Evolutionary conservation across 2,113 vertebrate genomes (phyloP), one percentile per base, ranked within the genome.

Genomic region (Paedocypris sp.): DNA sequence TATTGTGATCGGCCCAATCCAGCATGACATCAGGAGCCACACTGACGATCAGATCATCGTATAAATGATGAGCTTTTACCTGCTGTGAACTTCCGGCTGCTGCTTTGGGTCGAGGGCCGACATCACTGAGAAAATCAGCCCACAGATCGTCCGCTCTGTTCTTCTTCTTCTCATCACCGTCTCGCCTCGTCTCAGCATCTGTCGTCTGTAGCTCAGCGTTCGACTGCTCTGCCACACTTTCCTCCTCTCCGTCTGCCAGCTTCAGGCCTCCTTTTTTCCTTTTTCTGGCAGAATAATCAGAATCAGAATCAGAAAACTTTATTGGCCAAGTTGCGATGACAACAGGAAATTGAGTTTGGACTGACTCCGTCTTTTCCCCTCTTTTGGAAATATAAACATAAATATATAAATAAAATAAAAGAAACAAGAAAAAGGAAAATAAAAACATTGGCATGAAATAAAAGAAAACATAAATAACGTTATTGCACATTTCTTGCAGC

Each of bases 81-180:
- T 73, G 33, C n/a, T 48, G 52, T 2, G 50, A 25, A 9, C 29
- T 16, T 23, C 11, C 0, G 62, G 25, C 47, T 42, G 58, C 5
- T 0, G 53, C 47, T 64, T 79, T 90, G 16, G 92, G 72, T 57
- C 88, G 89, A 28, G 87, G 76, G 18, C 92, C 90, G 5, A 99
- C 92, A 0, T 99, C 94, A 1, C 83, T 93, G 67, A 99, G 85
- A 73, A 99, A 98, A 73, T 87, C 93, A 33, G 92, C 93, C 95
- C 95, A 99, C 1, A 99, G 86, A 18, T 91, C 91, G n/a, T 99
- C 94, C 1, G 91, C 90, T 64, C 90, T 91, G 68, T 84, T 89
- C 70, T 88, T 90, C 62, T 73, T 78, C 3, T 36, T 80, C 49
- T 4, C 75, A 13, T 65, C 74, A 1, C 72, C 75, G 0, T 36